Conservation (phyloP, 2,888 invertebrate genomes). For the Patella pellucida region DNA sequence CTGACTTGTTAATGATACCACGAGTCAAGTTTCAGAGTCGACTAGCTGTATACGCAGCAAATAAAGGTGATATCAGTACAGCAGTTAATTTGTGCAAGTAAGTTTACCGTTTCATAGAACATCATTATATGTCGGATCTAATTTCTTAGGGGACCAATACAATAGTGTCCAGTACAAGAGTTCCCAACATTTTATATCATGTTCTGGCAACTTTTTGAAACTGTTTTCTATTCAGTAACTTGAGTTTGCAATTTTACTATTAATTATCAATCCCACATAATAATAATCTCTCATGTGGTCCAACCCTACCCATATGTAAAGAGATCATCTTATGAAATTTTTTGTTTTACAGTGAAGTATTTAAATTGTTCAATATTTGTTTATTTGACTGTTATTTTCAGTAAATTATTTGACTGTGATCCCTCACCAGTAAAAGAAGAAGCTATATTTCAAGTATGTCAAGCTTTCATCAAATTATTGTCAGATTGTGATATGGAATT, state of each 20-base stretch:
- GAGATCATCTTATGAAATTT: neutral
- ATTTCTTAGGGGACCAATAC: too few species aligned
- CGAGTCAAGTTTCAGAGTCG: slow-evolving; percentile 48
- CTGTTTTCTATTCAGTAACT: too few species aligned
- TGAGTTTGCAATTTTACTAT: too few species aligned
- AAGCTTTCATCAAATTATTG: slow-evolving; percentile 16
- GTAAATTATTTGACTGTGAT: slow-evolving; percentile 48
- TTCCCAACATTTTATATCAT: neutral
- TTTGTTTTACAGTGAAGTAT: neutral
- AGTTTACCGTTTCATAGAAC: neutral
- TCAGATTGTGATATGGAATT: slow-evolving; percentile 14
- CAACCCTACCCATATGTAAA: neutral
- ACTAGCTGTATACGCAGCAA: slow-evolving; percentile 48
- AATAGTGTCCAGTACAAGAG: neutral
- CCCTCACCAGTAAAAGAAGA: slow-evolving; percentile 41
- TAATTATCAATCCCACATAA: too few species aligned
- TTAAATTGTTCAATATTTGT: neutral
- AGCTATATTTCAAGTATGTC: slow-evolving; percentile 41
- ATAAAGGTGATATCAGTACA: slow-evolving; percentile 46
- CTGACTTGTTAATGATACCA: slow-evolving; percentile 50
- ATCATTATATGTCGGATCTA: too few species aligned
- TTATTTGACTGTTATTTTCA: slow-evolving; percentile 26
- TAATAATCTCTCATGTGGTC: too few species aligned
- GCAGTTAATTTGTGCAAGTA: slow-evolving; percentile 52
- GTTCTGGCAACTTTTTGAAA: neutral